A percentile compares a stretch with the other conserved stretches of the same genome.
These are phyloP conservation scores for Sitobion miscanthi DNA, from an alignment of 1,140 invertebrate species.

Conservation along the genomic window DNA sequence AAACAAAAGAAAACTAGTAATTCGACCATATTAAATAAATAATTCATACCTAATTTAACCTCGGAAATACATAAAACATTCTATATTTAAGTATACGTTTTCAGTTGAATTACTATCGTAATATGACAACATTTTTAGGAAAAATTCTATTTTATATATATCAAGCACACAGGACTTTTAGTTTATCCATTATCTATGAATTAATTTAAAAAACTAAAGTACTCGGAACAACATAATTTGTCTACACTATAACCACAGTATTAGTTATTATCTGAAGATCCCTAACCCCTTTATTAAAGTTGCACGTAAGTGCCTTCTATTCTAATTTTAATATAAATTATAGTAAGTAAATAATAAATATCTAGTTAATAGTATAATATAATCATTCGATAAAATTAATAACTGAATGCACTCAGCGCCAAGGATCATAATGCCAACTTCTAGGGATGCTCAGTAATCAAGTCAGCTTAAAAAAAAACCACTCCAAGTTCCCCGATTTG, in stretches of 20 bases:
- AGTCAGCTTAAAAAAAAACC: too few species aligned
- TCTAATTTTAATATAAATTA: too few species aligned
- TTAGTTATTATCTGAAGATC: too few species aligned
- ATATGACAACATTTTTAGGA: neutral
- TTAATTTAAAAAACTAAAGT: neutral
- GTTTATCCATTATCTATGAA: neutral
- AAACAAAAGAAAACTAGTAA: neutral
- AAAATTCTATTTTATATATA: neutral
- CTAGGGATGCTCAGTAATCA: too few species aligned
- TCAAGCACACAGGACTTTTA: neutral
- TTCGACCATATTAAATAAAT: neutral
- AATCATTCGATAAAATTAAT: too few species aligned
- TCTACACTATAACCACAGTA: neutral
- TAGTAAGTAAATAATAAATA: too few species aligned
- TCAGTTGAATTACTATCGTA: neutral
- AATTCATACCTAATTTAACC: slow-evolving; percentile 10
- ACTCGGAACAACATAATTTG: neutral
- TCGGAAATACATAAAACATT: neutral
- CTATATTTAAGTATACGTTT: neutral
- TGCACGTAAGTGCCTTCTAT: too few species aligned
- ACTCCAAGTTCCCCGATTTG: too few species aligned
- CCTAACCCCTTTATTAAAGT: too few species aligned
- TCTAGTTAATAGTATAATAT: too few species aligned
- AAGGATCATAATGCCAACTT: too few species aligned
- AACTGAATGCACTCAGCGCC: too few species aligned